Conservation (phyloP, 2,797 vertebrate genomes). For the Enteromius unitaeniatus region DNA sequence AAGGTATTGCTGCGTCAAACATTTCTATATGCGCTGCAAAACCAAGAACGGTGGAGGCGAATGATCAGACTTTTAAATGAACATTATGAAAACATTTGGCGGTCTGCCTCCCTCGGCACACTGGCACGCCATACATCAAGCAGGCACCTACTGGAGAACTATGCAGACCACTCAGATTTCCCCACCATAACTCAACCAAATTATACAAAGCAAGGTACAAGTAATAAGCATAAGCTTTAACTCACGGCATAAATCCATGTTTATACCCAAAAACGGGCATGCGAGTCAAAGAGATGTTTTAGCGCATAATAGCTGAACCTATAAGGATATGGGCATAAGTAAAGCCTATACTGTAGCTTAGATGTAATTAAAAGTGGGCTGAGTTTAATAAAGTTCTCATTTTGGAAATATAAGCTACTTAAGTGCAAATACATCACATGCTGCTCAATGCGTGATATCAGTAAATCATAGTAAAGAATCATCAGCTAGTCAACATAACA, state of each 20-base stretch:
- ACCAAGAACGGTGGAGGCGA: constrained; percentile 21
- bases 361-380: constrained; percentile 10
- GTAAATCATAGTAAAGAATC: constrained; percentile 26
- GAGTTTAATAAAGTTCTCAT: background rate
- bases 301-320: constrained; percentile 12
- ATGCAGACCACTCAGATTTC: constrained; percentile 37
- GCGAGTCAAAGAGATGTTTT: constrained; percentile 31
- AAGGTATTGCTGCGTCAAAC: background rate
- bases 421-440: constrained; percentile 4
- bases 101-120: constrained; percentile 31
- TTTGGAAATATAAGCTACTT: constrained; percentile 21
- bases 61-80: constrained; percentile 57
- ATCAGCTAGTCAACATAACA: background rate
- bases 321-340: constrained; percentile 15
- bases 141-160: constrained; percentile 48
- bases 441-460: constrained; percentile 11
- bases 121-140: constrained; percentile 56
- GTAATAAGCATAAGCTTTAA: constrained; percentile 47
- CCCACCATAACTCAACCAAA: constrained; percentile 54
- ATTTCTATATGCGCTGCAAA: constrained; percentile 40
- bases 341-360: background rate
- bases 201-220: constrained; percentile 53
- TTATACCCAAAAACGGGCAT: constrained; percentile 56
- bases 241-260: constrained; percentile 53
- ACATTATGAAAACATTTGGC: constrained; percentile 57